These are phyloP conservation scores for Odontomyia ornata DNA, from an alignment of 2,888 invertebrate genomes.

Conservation along the genomic window DNA sequence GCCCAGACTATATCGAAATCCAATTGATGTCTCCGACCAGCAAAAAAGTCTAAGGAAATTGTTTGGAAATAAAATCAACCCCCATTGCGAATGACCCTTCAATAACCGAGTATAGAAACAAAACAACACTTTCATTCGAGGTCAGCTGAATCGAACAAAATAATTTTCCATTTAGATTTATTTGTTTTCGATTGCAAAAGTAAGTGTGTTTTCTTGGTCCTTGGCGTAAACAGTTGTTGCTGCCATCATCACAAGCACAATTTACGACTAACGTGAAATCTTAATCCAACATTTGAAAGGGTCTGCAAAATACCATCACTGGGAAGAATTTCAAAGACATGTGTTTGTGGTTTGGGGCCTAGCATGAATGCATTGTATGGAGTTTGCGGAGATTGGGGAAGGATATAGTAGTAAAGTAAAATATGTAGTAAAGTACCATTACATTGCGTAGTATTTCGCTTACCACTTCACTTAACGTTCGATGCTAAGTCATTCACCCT, in stretches of 20 bases:
- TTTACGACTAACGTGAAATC: constrained; percentile 15
- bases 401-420: no score
- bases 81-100: no score
- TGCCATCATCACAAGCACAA: not conserved
- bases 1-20: no score
- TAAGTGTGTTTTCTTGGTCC: not conserved
- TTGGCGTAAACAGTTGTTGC: no score
- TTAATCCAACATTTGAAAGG: constrained; percentile 8
- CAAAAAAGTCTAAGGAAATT: no score
- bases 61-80: no score
- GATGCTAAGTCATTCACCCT: constrained; percentile 33
- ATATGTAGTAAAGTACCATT: not conserved
- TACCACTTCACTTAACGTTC: constrained; percentile 24
- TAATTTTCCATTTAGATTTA: constrained; percentile 28
- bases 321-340: not conserved
- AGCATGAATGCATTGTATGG: not conserved
- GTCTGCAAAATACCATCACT: not conserved
- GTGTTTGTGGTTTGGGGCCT: not conserved
- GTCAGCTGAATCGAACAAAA: not conserved
- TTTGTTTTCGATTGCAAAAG: constrained; percentile 7
- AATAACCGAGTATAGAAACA: not conserved
- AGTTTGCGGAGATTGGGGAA: not conserved
- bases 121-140: not conserved
- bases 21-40: no score
- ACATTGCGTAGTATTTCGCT: not conserved